Base-by-base conservation (phyloP, 2,797 vertebrate genomes). In the Microctenopoma stevenorrisi region DNA sequence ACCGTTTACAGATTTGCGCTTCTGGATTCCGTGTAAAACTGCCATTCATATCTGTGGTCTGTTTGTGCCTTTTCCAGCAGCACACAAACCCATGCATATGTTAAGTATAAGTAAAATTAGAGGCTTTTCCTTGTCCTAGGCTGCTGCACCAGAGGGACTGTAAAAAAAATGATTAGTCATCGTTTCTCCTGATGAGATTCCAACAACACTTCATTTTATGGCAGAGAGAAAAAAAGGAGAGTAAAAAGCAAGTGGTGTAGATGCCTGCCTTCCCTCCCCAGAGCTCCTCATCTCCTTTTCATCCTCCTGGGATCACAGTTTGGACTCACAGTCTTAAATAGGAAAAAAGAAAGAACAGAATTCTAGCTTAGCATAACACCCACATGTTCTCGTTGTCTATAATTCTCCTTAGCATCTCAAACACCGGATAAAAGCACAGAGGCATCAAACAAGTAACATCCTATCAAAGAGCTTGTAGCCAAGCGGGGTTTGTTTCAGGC, bases 121-220 rank as follows among this genome's bases (percentile, higher is more conserved):
- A 81, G 82, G 62, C 67, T 62, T 73, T 74, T 74, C 51, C 72
- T 57, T 72, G 74, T 83, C 78, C 74, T 53, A 15, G 52, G 61
- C 74, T 69, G 74, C 56, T 73, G 77, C 75, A 75, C 79, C 68
- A 7, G 72, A 61, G 78, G 71, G 71, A 73, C 82, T 68, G 74
- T 78, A 71, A 78, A 85, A 22, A 84, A 81, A 83, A 42, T 69
- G 80, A 89, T 89, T 84, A 75, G 79, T 85, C 86, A 88, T 86
- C 69, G 70, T 81, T 88, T 88, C 58, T 72, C 62, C 78, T 82
- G 85, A 86, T 85, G 83, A 86, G 76, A 84, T 81, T 89, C 77
- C 63, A 83, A 68, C 65, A 83, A 68, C 82, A 73, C 74, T 77
- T 82, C 53, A 72, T 76, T 74, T 65, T 72, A 74, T 68, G 42